Evolutionary conservation across 2,888 invertebrate genomes (phyloP).

Genomic region (Pseudoips prasinana): DNA sequence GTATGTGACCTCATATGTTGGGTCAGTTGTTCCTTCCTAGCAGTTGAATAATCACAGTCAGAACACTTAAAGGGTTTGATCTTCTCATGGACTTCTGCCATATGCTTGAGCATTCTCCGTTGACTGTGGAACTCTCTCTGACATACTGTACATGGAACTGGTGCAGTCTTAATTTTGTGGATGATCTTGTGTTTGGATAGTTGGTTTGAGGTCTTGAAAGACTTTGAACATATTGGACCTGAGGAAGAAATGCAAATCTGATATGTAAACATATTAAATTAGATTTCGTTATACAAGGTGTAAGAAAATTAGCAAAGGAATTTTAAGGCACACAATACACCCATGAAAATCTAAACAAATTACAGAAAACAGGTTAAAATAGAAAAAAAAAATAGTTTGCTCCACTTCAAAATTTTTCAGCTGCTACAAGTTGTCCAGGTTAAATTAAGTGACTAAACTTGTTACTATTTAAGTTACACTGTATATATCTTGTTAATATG

Average conservation of each 20-base stretch:
- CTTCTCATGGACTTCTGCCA: conserved; percentile 85
- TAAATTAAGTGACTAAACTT: too few relatives aligned
- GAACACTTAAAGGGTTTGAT: conserved; percentile 85
- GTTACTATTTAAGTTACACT: too few relatives aligned
- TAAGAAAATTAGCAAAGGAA: too few relatives aligned
- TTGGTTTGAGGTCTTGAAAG: conserved; percentile 91
- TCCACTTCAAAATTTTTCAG: too few relatives aligned
- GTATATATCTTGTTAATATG: too few relatives aligned
- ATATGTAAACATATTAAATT: conserved; percentile 80
- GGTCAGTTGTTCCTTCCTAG: conserved; percentile 84
- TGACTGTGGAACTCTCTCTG: conserved; percentile 79
- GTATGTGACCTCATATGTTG: conserved; percentile 87
- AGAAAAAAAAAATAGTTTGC: too few relatives aligned
- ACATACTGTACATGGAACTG: conserved; percentile 81
- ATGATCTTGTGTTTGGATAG: conserved; percentile 88
- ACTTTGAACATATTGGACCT: conserved; percentile 86
- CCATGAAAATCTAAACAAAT: too few relatives aligned
- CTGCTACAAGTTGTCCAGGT: too few relatives aligned
- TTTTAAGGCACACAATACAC: too few relatives aligned
- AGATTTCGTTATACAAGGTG: conserved; percentile 52
- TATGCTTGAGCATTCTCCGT: conserved; percentile 77
- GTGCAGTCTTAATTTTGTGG: conserved; percentile 68
- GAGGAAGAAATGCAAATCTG: conserved; percentile 9
- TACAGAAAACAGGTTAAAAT: too few relatives aligned
- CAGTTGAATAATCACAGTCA: conserved; percentile 85